Percentiles rank a stretch among this genome's conserved stretches.
Conservation (phyloP, 2,888 invertebrate genomes). For the Eurytoma adleriae region DNA sequence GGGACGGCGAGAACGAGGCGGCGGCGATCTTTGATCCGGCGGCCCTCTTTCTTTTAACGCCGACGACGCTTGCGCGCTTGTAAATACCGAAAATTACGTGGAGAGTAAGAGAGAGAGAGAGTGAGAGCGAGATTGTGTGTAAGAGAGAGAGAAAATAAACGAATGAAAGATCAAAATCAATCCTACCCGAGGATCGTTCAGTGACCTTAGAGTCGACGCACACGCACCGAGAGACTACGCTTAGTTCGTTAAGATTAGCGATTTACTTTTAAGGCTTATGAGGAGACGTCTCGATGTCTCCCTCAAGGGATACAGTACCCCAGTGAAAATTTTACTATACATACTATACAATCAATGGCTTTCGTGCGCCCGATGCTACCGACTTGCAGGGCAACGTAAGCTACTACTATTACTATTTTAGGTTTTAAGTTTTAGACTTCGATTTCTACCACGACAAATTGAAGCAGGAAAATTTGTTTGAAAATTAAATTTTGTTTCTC, state of each 20-base stretch:
- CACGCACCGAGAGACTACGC: neutral
- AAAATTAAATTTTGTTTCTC: neutral
- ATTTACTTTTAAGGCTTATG: conserved; percentile 12
- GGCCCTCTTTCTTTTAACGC: conserved; percentile 2
- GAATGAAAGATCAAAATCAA: conserved; percentile 39
- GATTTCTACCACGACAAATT: neutral
- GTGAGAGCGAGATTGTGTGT: neutral
- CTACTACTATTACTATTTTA: neutral
- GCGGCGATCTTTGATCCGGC: conserved; percentile 48
- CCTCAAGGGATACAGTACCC: conserved; percentile 38
- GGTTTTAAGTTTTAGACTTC: neutral
- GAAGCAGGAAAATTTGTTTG: neutral
- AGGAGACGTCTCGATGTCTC: conserved; percentile 6
- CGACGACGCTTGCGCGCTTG: conserved; percentile 40
- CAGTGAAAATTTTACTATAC: conserved; percentile 46
- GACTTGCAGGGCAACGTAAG: neutral
- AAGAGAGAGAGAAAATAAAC: neutral
- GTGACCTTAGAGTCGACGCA: conserved; percentile 34
- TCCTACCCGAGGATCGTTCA: conserved; percentile 33
- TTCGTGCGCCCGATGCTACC: neutral
- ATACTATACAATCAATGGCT: neutral
- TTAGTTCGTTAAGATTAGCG: conserved; percentile 30
- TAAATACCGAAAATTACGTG: conserved; percentile 55
- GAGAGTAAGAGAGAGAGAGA: neutral
- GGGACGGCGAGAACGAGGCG: conserved; percentile 14